phyloP scores from a whole-genome alignment of 1,140 invertebrate genomes.

The Arctopsyche grandis region DNA sequence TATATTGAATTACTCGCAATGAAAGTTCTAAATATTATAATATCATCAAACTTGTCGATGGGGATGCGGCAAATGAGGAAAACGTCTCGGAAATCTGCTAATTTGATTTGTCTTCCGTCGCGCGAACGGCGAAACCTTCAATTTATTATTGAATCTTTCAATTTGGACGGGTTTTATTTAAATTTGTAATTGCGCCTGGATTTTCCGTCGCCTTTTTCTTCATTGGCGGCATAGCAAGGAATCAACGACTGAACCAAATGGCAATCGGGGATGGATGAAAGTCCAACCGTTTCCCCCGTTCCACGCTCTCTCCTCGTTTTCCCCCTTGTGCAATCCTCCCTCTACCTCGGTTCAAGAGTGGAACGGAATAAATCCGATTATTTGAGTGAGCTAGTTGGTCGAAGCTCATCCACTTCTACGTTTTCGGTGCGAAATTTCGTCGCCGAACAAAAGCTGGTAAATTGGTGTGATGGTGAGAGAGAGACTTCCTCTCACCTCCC shows the following conservation, averaged over 20 bases:
- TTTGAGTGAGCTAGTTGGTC: not conserved
- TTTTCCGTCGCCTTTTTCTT: too few species aligned
- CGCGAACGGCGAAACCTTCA: constrained; percentile 3
- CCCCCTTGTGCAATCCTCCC: not conserved
- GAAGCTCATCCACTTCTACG: constrained; percentile 10
- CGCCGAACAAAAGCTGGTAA: constrained; percentile 26
- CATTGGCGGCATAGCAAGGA: not conserved
- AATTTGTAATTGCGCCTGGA: constrained; percentile 27
- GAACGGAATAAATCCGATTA: constrained; percentile 26
- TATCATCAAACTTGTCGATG: not conserved
- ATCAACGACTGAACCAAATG: not conserved
- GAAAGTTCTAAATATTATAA: not conserved
- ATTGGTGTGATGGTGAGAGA: not conserved
- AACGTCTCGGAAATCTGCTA: not conserved
- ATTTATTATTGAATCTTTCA: constrained; percentile 37
- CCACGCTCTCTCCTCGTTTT: not conserved
- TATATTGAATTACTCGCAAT: not conserved
- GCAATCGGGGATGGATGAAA: not conserved
- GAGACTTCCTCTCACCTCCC: too few species aligned
- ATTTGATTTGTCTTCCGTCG: constrained; percentile 2
- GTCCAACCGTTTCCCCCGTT: not conserved
- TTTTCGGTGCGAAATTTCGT: constrained; percentile 5
- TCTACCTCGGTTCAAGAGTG: not conserved
- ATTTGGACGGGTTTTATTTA: constrained; percentile 17
- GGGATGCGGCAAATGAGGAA: not conserved